phyloP scores from a whole-genome alignment of 2,113 vertebrate species.

The Gila orcuttii region DNA sequence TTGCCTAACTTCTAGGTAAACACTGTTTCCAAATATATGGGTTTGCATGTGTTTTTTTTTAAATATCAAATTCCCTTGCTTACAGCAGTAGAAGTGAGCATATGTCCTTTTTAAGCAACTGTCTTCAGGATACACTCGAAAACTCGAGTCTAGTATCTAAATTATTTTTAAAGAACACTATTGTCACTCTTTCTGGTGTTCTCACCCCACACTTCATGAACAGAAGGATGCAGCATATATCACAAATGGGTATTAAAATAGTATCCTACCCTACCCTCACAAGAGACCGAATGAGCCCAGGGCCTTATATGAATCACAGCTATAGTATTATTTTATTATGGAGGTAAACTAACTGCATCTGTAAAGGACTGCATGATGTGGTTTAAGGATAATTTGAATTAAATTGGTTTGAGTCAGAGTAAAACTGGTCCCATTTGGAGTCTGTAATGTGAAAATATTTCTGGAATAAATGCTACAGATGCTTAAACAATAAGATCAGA shows the following conservation, averaged over 20 bases:
- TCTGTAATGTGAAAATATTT: not conserved
- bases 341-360: not conserved
- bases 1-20: not conserved
- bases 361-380: not conserved
- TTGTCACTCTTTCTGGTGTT: too few species aligned
- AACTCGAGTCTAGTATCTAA: not conserved
- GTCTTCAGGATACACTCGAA: not conserved
- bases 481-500: not conserved
- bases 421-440: not conserved
- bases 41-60: too few species aligned
- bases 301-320: not conserved
- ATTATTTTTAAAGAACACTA: not conserved
- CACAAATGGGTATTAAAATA: slow-evolving; percentile 37
- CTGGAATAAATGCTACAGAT: not conserved
- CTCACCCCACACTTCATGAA: slow-evolving; percentile 29
- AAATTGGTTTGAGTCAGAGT: not conserved
- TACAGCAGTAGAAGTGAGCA: not conserved
- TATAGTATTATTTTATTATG: not conserved
- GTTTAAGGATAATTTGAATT: not conserved
- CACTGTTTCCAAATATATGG: not conserved
- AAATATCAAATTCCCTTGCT: not conserved
- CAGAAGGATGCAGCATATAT: slow-evolving; percentile 16
- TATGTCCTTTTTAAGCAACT: too few species aligned
- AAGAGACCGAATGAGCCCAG: slow-evolving; percentile 7
- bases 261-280: not conserved